Evolutionary conservation across 2,888 invertebrate genomes (phyloP), one percentile per base, ranked within the genome.

Genomic region (Timema podura): DNA sequence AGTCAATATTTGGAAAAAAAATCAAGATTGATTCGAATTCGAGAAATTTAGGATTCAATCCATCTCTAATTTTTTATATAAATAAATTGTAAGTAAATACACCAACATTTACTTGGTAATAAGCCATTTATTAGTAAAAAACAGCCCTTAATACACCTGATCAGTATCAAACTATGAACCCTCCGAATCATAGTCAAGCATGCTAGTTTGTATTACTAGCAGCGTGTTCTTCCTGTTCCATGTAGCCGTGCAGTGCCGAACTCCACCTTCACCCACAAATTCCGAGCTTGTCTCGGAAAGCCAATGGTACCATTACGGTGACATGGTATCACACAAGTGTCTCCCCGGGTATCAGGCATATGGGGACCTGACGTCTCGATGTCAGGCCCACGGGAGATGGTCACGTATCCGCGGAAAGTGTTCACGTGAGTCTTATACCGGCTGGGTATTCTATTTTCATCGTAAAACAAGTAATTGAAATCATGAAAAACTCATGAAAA

Each of bases 361-460:
- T 73, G 85, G 85, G 1, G 82, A 82, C 73, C 75, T 79, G 8
- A 77, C 76, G 68, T 77, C 82, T 13, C 78, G 80, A 64, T 86
- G 86, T 76, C 77, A 82, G 57, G 77, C 80, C 2, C 82, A 79
- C 73, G 84, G 85, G 16, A 81, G 78, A 73, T 87, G 87, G 87
- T 82, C 84, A 0, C 81, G 79, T 75, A 77, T 84, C 67, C 78
- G 80, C 70, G 84, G 83, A 61, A 82, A 80, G 78, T 86, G 86
- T 76, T 61, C 69, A 44, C 69, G 73, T 71, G 67, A 72, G 73
- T 70, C 47, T 45, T 9, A 2, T 48, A n/a, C 30, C 30, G 8
- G 13, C 10, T 7, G 30, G 9, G 44, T 13, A 15, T 15, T 30
- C 30, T 30, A 30, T 2, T 30, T 30, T 30, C 51, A 5, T 15